A percentile compares a stretch with the other conserved stretches of the same genome.
Evolutionary conservation across 2,113 vertebrate species (phyloP).

Genomic region (Amazona vittata): DNA sequence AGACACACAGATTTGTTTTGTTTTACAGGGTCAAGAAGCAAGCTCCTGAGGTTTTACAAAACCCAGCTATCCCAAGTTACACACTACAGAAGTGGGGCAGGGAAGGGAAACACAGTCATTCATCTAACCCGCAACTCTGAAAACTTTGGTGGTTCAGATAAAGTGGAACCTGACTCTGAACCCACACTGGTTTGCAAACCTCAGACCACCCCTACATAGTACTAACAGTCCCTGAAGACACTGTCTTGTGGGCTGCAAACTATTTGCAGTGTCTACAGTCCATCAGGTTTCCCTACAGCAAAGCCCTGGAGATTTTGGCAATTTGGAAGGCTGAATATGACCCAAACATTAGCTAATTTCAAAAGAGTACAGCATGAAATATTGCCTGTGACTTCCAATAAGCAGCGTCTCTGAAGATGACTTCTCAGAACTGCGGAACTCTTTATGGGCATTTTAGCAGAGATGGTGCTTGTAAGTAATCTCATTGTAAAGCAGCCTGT

Average conservation of each 20-base stretch:
- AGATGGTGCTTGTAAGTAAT: slow-evolving; percentile 76
- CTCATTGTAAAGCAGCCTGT: slow-evolving; percentile 64
- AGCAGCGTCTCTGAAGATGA: slow-evolving; percentile 61
- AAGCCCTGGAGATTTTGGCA: slow-evolving; percentile 31
- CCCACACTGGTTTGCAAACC: not conserved
- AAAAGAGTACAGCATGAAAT: slow-evolving; percentile 51
- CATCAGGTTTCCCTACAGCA: slow-evolving; percentile 22
- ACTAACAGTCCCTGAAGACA: not conserved
- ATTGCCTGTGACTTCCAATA: slow-evolving; percentile 75
- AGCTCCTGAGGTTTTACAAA: slow-evolving; percentile 11
- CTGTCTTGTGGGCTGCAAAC: not conserved
- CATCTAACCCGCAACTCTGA: not conserved
- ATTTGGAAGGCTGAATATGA: slow-evolving; percentile 53
- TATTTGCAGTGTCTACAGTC: not conserved
- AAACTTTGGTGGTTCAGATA: not conserved
- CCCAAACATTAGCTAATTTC: slow-evolving; percentile 72
- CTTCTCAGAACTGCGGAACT: slow-evolving; percentile 75
- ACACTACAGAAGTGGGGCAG: not conserved
- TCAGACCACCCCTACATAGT: not conserved
- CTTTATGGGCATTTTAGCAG: slow-evolving; percentile 75
- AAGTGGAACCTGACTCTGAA: not conserved
- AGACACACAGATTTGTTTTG: not conserved
- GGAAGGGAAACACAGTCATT: not conserved
- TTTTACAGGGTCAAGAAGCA: not conserved
- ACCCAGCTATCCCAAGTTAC: not conserved